Conservation (phyloP, 2,797 vertebrate species). For the Heterohyrax brucei region DNA sequence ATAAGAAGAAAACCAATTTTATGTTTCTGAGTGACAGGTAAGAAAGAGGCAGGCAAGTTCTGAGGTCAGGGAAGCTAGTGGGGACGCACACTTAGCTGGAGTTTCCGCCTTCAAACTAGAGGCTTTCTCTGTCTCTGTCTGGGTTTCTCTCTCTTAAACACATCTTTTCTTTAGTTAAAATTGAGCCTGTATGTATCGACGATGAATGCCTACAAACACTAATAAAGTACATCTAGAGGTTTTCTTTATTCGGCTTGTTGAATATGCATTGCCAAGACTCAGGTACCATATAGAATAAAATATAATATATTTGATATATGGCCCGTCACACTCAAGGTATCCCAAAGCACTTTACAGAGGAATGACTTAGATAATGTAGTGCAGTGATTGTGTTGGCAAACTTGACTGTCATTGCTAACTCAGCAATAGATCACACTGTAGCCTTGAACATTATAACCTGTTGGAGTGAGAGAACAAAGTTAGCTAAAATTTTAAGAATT, state of each 20-base stretch:
- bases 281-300: constrained; percentile 83
- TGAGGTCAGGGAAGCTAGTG: not conserved
- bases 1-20: constrained; percentile 8
- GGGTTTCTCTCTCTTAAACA: not conserved
- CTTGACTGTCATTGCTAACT: constrained; percentile 85
- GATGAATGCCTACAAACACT: constrained; percentile 74
- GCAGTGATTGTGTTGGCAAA: constrained; percentile 86
- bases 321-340: constrained; percentile 88
- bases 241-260: constrained; percentile 84
- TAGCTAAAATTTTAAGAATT: constrained; percentile 82
- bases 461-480: constrained; percentile 79
- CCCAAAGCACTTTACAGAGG: constrained; percentile 87
- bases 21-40: constrained; percentile 31
- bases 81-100: not conserved
- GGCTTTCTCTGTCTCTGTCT: not conserved
- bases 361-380: constrained; percentile 88
- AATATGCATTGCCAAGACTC: constrained; percentile 87
- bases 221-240: constrained; percentile 64
- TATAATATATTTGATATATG: constrained; percentile 88
- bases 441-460: constrained; percentile 75
- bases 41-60: not conserved
- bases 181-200: not conserved
- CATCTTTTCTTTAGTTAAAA: constrained; percentile 28
- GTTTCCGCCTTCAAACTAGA: constrained; percentile 27
- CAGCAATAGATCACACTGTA: constrained; percentile 85